Conservation (phyloP, 2,888 invertebrate species). For the Anthoptus insignis region DNA sequence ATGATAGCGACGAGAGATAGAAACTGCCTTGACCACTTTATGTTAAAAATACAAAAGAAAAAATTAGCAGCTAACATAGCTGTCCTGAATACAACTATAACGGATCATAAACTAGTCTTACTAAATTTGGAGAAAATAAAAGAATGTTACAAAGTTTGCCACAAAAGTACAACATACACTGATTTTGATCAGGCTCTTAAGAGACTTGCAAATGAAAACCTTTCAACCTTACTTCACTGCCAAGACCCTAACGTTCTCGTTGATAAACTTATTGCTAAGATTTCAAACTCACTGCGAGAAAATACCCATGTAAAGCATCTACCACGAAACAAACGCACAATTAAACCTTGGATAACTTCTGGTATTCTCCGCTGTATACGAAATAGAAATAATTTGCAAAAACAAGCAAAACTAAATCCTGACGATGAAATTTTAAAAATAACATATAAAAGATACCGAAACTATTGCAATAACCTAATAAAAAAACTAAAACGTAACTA, state of each 20-base stretch:
- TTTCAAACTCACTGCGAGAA: background rate
- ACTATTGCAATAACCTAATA: background rate
- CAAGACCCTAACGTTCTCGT: background rate
- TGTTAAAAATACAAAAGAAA: background rate
- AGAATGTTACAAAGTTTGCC: background rate
- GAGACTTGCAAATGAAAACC: no score
- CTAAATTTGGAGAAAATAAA: background rate
- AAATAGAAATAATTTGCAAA: background rate
- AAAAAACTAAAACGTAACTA: background rate
- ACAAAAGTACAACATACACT: no score
- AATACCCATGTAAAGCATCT: background rate
- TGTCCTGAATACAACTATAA: background rate
- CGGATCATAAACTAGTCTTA: background rate
- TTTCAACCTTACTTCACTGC: no score
- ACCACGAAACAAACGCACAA: background rate
- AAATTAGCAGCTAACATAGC: background rate
- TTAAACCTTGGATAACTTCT: background rate
- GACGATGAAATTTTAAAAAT: background rate
- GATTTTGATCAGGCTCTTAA: no score
- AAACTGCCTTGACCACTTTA: background rate
- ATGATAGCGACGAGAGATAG: background rate
- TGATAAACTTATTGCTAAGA: background rate
- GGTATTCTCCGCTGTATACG: no score
- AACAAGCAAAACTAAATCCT: background rate
- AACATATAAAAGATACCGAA: no score